These are phyloP conservation scores for Ptychoptera contaminata DNA, from an alignment of 2,888 invertebrate genomes.

Conservation along the genomic window DNA sequence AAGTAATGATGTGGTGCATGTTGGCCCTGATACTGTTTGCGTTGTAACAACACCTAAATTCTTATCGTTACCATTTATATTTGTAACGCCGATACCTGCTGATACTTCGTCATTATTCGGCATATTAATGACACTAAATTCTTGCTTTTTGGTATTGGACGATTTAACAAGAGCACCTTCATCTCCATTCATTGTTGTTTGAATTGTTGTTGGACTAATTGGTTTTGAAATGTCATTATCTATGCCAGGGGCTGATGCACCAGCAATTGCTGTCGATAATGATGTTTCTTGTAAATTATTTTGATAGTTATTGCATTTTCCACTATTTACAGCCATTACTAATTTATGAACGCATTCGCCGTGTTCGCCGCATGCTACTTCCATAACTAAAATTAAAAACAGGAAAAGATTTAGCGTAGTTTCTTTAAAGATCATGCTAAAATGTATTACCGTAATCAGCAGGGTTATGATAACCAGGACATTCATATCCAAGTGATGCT, in stretches of 20 bases:
- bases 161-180: not conserved
- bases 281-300: conserved; percentile 9
- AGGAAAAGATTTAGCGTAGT: not conserved
- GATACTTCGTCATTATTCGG: conserved; percentile 14
- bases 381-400: conserved; percentile 55
- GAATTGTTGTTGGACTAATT: conserved; percentile 21
- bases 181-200: conserved; percentile 11
- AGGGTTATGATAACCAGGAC: conserved; percentile 92
- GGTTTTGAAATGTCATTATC: conserved; percentile 12
- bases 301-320: conserved; percentile 48
- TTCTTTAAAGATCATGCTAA: not conserved
- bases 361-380: conserved; percentile 89
- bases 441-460: conserved; percentile 74
- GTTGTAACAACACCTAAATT: conserved; percentile 16
- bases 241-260: conserved; percentile 6
- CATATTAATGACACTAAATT: conserved; percentile 20
- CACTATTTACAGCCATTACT: conserved; percentile 68
- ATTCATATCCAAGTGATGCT: conserved; percentile 66
- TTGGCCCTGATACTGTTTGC: conserved; percentile 36
- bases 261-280: conserved; percentile 3
- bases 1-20: conserved; percentile 53
- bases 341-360: conserved; percentile 77
- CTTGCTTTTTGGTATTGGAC: conserved; percentile 5
- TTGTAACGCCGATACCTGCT: conserved; percentile 20
- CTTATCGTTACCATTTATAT: conserved; percentile 21